Evolutionary conservation across 2,113 vertebrate species (phyloP), one percentile per base, ranked within the genome.

Genomic region (Odontesthes bonariensis): DNA sequence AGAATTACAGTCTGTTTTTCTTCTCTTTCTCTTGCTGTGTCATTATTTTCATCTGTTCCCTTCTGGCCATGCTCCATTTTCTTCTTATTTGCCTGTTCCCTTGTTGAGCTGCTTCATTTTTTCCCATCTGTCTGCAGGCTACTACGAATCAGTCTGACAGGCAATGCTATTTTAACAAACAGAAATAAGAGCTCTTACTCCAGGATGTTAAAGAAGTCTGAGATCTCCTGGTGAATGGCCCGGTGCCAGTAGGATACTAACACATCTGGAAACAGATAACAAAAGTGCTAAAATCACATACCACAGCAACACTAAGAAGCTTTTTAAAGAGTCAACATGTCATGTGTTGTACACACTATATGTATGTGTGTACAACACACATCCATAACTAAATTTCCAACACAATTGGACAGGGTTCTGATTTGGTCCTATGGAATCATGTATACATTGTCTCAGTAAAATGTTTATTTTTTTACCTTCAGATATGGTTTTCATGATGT

Each of bases 401-500:
- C 23, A 47, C 12, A 40, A 32, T 27, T 44, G 0, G 17, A 53
- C 27, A 47, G 27, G 31, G 3, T 3, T 62, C 44, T 54, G 12
- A 16, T 20, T 17, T 61, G 19, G 5, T 52, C 19, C 33, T n/a
- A 35, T 17, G 23, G 3, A 44, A 63, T 46, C 16, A 3, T 53
- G 8, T 3, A 5, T 11, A 13, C 16, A 4, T 17, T 54, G 10
- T 33, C 6, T 27, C 2, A 11, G 22, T 13, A 19, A 35, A 51
- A 54, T 20, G 27, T 38, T n/a, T 51, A 0, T 19, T 35, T 32
- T 65, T 83, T 93, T 90, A 98, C 98, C 98, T 84, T 97, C 97
- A 0, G 98, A 98, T 91, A 99, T 96, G 42, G 96, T 99, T 94
- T 99, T 99, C 96, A 99, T 99, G 73, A 99, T 99, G 92, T 99